Conservation (phyloP, 2,113 vertebrate species). For the Gobius niger region DNA sequence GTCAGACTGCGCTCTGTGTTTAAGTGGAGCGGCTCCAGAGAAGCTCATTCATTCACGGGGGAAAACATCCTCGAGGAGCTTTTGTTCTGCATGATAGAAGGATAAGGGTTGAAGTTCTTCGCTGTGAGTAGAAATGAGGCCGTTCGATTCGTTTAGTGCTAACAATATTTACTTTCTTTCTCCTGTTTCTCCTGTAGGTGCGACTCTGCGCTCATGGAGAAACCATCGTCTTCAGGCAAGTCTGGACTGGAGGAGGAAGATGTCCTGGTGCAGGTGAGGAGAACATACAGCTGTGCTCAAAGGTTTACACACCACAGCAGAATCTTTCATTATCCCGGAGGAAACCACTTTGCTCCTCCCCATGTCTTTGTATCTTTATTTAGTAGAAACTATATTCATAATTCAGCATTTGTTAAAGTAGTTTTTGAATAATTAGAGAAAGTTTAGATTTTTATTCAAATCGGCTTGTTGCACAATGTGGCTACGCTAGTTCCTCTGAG, state of each 20-base stretch:
- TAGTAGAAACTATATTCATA: too few species aligned
- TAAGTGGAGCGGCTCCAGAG: background rate
- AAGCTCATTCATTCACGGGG: background rate
- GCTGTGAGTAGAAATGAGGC: background rate
- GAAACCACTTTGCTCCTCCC: too few species aligned
- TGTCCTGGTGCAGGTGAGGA: conserved; percentile 51
- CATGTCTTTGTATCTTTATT: too few species aligned
- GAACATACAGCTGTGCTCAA: too few species aligned
- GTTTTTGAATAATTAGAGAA: too few species aligned
- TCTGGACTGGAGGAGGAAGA: conserved; percentile 43
- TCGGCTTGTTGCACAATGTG: too few species aligned
- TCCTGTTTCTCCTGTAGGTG: conserved; percentile 29
- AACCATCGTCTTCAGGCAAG: conserved; percentile 43
- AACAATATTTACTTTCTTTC: background rate
- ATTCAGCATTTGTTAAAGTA: too few species aligned
- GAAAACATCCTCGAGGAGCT: background rate
- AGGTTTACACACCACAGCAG: too few species aligned
- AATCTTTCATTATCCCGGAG: too few species aligned
- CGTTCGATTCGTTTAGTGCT: too few species aligned
- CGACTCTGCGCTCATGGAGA: conserved; percentile 56
- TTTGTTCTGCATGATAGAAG: conserved; percentile 30
- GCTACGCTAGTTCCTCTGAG: too few species aligned
- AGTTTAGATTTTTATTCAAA: too few species aligned
- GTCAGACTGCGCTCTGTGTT: background rate
- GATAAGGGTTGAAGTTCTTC: conserved; percentile 16